Conservation (phyloP, 2,888 invertebrate species). For the Mechanitis messenoides region DNA sequence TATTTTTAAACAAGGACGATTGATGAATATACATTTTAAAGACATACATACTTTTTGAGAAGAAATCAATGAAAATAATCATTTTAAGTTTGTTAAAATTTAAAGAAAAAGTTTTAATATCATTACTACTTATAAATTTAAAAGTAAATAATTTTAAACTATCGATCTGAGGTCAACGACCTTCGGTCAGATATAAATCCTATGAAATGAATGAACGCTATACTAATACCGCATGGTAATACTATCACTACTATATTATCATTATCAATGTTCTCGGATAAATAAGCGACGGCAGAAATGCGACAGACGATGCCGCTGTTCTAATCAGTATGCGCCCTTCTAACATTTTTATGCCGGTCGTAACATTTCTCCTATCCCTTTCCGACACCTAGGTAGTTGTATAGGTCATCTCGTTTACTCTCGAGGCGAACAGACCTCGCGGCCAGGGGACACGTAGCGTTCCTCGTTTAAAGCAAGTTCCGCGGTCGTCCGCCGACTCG, state of each 20-base stretch:
- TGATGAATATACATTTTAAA: no score
- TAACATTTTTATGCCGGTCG: conserved; percentile 59
- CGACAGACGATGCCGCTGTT: conserved; percentile 38
- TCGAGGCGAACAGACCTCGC: conserved; percentile 45
- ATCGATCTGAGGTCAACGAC: conserved; percentile 45
- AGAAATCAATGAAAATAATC: no score
- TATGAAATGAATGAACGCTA: conserved; percentile 55
- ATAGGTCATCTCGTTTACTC: conserved; percentile 47
- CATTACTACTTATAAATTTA: no score
- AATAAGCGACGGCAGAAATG: conserved; percentile 45
- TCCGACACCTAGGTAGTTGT: conserved; percentile 23
- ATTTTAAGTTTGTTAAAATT: no score
- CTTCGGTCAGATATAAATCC: conserved; percentile 51
- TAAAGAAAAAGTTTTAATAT: no score
- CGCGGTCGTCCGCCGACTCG: conserved; percentile 69
- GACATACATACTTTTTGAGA: no score
- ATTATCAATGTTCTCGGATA: conserved; percentile 45
- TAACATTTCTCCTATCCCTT: conserved; percentile 43
- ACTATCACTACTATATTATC: conserved; percentile 44
- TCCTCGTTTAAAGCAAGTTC: conserved; percentile 55
- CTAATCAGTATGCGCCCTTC: conserved; percentile 57
- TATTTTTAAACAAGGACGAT: no score
- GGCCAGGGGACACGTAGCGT: conserved; percentile 64
- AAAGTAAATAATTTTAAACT: conserved; percentile 5
- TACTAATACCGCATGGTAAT: neutral